These are phyloP conservation scores for Leontopithecus rosalia DNA, from an alignment of 2,797 vertebrate genomes.

Conservation along the genomic window DNA sequence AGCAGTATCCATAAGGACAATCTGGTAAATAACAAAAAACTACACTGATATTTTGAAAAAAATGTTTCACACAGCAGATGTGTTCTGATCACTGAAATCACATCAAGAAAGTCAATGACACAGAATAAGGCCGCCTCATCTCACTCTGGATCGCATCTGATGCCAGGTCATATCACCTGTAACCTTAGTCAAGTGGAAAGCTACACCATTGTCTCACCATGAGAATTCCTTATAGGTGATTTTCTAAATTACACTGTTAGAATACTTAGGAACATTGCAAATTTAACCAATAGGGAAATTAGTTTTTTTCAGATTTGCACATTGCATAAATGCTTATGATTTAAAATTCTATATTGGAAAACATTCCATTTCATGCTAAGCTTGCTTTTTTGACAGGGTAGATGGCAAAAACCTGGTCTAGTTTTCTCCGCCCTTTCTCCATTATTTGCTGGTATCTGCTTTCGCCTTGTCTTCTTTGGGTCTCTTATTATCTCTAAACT, in stretches of 20 bases:
- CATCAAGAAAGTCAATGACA: neutral
- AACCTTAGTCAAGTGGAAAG: neutral
- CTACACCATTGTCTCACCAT: neutral
- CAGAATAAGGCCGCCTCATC: neutral
- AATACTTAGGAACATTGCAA: neutral
- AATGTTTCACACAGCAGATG: neutral
- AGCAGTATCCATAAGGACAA: neutral
- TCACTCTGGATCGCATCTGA: neutral
- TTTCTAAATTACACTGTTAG: neutral
- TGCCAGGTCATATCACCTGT: neutral
- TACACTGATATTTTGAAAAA: neutral
- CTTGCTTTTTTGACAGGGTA: neutral
- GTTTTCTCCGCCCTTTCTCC: neutral
- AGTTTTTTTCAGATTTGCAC: neutral
- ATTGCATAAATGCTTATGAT: neutral
- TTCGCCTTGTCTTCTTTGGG: neutral
- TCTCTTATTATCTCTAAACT: neutral
- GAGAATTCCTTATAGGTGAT: neutral
- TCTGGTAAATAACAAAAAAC: neutral
- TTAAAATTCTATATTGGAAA: constrained; percentile 5
- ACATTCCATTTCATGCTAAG: neutral
- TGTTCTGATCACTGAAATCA: neutral
- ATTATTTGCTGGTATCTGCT: neutral
- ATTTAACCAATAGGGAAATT: neutral
- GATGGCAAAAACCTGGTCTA: neutral